Base-by-base conservation (phyloP, 2,113 vertebrate species). In the Ctenodactylus gundi region DNA sequence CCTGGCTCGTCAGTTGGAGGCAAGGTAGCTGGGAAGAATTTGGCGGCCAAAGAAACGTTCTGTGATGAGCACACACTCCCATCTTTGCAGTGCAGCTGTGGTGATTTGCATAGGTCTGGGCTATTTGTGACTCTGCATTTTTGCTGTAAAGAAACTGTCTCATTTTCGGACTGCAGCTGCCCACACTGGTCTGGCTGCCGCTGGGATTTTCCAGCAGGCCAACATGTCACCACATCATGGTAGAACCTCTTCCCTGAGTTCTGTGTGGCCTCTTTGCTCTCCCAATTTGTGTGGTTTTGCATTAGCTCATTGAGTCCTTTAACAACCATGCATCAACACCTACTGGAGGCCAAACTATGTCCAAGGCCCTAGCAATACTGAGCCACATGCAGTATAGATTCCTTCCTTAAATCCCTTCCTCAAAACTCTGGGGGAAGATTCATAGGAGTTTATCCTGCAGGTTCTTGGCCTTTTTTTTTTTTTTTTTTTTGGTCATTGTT, bases 101-200 rank as follows among this genome's bases (percentile, higher is more conserved):
- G 62, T 36, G 12, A 90, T 95, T 97, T 96, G 95, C 95, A 96
- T 95, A 81, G 72, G 39, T 78, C 57, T 87, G n/a, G 77, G 84
- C 94, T 97, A 96, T 97, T 97, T 96, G 41, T 94, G 92, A 94
- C 87, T 88, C 64, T 49, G 87, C 91, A 62, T 91, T 93, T 84
- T 96, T 84, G 70, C 83, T 85, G 73, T 58, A 25, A 60, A 89
- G 89, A 95, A 96, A 97, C 83, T 81, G 34, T 97, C 92, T 97
- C 96, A 93, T 96, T 97, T 97, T 96, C 72, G 65, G 94, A 83
- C 81, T 82, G 81, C 76, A 96, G 90, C 92, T 95, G 93, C 96
- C 95, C 95, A 94, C 93, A 58, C 76, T 62, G 94, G 88, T 75
- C 94, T 96, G 97, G 92, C 91, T 53, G 84, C 90, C 0, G 1